Conservation (phyloP, 1,140 invertebrate species). For the Arctopsyche grandis region DNA sequence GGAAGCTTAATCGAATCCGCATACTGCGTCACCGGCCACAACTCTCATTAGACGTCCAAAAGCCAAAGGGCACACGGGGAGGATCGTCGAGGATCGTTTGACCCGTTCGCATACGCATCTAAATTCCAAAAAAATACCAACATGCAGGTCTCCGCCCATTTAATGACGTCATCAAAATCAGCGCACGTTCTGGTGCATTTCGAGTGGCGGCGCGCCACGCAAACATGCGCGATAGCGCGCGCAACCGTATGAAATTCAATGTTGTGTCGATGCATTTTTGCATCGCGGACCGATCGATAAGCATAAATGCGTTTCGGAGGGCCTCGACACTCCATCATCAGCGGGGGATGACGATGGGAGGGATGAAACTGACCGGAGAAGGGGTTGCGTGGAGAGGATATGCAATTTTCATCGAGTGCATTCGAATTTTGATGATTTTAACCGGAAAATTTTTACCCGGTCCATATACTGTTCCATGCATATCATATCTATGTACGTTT, state of each 20-base stretch:
- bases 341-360: background rate
- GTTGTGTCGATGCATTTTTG: constrained; percentile 33
- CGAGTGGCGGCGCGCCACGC: no score
- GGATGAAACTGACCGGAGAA: background rate
- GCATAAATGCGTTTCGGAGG: constrained; percentile 31
- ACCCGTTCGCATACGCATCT: background rate
- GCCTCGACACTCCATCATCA: constrained; percentile 3
- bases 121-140: background rate
- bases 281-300: constrained; percentile 30
- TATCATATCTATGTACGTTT: no score
- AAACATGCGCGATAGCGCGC: no score
- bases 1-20: constrained; percentile 17
- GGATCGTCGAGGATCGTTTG: background rate
- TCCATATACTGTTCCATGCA: no score
- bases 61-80: background rate
- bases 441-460: constrained; percentile 2
- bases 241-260: background rate
- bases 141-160: background rate
- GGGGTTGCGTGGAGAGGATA: background rate
- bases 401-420: constrained; percentile 11
- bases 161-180: background rate
- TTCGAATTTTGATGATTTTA: constrained; percentile 22
- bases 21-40: background rate
- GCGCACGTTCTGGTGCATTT: no score
- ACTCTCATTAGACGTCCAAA: background rate